Conservation (phyloP, 2,888 invertebrate genomes). For the Callyntrura guangdongensis region DNA sequence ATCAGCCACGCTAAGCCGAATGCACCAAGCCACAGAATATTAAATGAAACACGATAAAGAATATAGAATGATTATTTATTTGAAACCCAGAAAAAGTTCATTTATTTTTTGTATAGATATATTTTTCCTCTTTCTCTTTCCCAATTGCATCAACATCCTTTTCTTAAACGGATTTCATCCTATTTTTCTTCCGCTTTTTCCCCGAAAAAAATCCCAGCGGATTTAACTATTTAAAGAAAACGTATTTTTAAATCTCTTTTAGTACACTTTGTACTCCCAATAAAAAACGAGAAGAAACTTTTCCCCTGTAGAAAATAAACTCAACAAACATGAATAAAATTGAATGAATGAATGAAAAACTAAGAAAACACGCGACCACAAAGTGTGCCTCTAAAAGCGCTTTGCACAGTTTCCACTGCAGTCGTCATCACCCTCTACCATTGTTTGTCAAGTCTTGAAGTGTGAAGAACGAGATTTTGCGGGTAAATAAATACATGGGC, state of each 20-base stretch:
- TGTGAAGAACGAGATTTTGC: slow-evolving; percentile 43
- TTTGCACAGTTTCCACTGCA: background rate
- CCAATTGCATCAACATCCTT: slow-evolving; percentile 16
- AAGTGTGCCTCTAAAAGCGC: background rate
- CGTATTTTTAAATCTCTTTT: slow-evolving; percentile 71
- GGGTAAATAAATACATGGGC: background rate
- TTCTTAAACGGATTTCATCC: background rate
- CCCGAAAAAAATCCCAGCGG: slow-evolving; percentile 44
- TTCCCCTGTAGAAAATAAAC: background rate
- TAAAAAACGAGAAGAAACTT: slow-evolving; percentile 8
- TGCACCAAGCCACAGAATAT: background rate
- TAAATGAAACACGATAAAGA: slow-evolving; percentile 32
- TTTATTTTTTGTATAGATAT: slow-evolving; percentile 70
- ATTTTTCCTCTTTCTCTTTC: background rate
- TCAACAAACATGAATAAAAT: slow-evolving; percentile 53
- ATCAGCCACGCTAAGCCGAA: background rate
- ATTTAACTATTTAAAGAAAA: slow-evolving; percentile 19
- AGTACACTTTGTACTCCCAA: slow-evolving; percentile 27
- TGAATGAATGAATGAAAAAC: slow-evolving; percentile 35
- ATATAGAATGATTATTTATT: slow-evolving; percentile 50
- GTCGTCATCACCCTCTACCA: background rate
- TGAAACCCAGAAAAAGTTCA: slow-evolving; percentile 64
- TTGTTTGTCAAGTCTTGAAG: slow-evolving; percentile 35
- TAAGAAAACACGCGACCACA: background rate
- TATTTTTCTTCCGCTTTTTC: slow-evolving; percentile 28